Evolutionary conservation across 92 coral and sea anemone genomes (phyloP).

Genomic region (Zoanthus solanderi): DNA sequence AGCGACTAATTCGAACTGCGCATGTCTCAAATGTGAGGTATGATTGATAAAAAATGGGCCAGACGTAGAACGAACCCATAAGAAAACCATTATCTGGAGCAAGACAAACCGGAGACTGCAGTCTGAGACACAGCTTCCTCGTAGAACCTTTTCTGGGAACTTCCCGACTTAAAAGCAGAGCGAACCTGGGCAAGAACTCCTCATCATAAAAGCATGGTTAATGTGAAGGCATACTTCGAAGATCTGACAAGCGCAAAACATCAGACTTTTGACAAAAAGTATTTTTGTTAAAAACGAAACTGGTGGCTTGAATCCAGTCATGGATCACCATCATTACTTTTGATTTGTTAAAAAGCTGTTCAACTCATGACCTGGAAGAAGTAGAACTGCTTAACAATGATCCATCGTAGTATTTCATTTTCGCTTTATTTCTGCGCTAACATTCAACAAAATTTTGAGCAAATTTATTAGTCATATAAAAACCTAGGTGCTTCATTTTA

Average conservation of each 20-base stretch:
- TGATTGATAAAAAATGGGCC: background rate
- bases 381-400: background rate
- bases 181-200: background rate
- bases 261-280: background rate
- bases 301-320: background rate
- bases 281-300: background rate
- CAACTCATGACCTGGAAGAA: background rate
- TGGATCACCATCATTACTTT: background rate
- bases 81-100: background rate
- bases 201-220: background rate
- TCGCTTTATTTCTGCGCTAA: too few relatives aligned
- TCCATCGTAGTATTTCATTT: background rate
- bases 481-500: too few relatives aligned
- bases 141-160: background rate
- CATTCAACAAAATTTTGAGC: too few relatives aligned
- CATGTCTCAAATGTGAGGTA: background rate
- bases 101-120: background rate
- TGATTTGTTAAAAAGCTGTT: too few relatives aligned
- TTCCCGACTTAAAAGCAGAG: background rate
- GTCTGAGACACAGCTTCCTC: background rate
- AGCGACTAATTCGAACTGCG: constrained; percentile 11
- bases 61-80: background rate
- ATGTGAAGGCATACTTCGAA: background rate
- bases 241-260: background rate
- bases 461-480: too few relatives aligned